Evolutionary conservation across 2,797 vertebrate species (phyloP), one percentile per base, ranked within the genome.

Genomic region (Tapirus indicus): DNA sequence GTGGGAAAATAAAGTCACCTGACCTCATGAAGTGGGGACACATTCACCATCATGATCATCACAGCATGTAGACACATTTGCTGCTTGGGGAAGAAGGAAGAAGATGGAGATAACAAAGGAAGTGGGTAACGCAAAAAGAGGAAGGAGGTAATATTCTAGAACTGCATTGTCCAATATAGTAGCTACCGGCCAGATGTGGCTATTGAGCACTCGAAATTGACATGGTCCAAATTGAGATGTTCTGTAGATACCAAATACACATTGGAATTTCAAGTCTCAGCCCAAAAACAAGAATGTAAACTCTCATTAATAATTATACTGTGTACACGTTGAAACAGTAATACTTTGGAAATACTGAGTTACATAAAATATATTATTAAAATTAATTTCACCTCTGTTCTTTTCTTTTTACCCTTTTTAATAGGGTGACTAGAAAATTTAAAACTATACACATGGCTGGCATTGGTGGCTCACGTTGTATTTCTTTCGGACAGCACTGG

Each of bases 121-220:
- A 74, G 66, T 7, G 32, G 74, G 32, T 20, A 10, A 47, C 2
- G 3, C 32, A 32, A 25, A 60, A 41, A 66, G 88, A 41, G 52
- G 66, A 10, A 52, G 58, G 25, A 82, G 35, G 16, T 6, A 12
- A 52, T 0, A 23, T 35, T 80, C 94, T 14, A 69, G 49, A 68
- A 52, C 9, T 2, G 8, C 0, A 0, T 47, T 27, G 54, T 68
- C 23, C 14, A 0, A 23, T 4, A 21, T 0, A 6, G n/a, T 2
- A 41, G 71, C 78, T 29, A 4, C 17, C 16, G 5, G 72, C 47
- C 72, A 56, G 0, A 6, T 9, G 2, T 12, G 10, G 75, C 64
- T 80, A 1, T 0, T 2, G 3, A 54, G 14, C 52, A 11, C 27
- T 7, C 8, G 8, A 38, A 66, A 85, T 0, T n/a, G 3, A 64